A percentile compares a stretch with the other conserved stretches of the same genome.
phyloP scores from a whole-genome alignment of 2,888 invertebrate species.

The Pammene aurita region DNA sequence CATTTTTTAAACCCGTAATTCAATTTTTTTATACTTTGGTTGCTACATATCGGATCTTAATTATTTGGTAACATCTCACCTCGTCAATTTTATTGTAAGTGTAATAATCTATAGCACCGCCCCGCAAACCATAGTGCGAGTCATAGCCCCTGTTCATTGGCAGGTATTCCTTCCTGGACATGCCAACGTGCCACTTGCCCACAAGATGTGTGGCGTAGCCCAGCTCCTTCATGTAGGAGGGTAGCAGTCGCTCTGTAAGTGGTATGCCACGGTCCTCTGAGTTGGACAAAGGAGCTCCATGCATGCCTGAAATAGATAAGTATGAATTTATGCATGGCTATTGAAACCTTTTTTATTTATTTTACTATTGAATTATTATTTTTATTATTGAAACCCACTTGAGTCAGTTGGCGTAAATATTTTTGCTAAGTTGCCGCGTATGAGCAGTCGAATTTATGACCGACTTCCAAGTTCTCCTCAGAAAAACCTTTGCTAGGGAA shows the following conservation, averaged over 20 bases:
- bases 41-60: no score
- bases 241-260: slow-evolving; percentile 81
- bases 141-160: slow-evolving; percentile 91
- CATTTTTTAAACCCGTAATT: no score
- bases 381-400: no score
- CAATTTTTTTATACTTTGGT: no score
- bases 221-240: slow-evolving; percentile 84
- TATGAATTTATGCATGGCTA: no score
- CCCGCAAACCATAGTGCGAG: slow-evolving; percentile 90
- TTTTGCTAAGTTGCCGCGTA: no score
- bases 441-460: no score
- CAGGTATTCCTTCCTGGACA: slow-evolving; percentile 86
- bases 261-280: slow-evolving; percentile 78
- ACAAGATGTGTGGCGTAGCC: slow-evolving; percentile 92
- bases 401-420: no score
- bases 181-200: slow-evolving; percentile 97
- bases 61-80: slow-evolving; percentile 53
- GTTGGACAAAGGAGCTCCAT: slow-evolving; percentile 70
- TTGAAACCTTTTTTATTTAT: no score
- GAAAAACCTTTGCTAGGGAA: no score
- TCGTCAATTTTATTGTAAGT: slow-evolving; percentile 73
- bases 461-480: no score
- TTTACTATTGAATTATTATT: no score
- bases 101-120: slow-evolving; percentile 90
- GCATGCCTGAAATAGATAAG: slow-evolving; percentile 67